Evolutionary conservation across 1,140 invertebrate genomes (phyloP).

Genomic region (Trinorchestia longiramus): DNA sequence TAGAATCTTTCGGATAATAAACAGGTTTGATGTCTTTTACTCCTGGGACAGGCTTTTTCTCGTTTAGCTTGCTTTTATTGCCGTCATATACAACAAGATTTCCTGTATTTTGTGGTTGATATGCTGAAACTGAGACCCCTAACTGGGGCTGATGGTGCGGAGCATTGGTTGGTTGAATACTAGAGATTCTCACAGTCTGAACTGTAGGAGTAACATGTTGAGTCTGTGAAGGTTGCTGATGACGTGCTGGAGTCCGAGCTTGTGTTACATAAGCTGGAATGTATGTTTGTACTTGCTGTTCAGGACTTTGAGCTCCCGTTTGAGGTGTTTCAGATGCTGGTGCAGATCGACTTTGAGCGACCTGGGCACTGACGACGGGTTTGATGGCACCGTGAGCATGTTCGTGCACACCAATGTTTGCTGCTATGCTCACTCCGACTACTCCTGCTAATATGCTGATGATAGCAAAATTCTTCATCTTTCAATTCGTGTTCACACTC

Average conservation of each 20-base stretch:
- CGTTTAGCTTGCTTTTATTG: not conserved
- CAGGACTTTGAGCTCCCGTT: not conserved
- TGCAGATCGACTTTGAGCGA: conserved; percentile 19
- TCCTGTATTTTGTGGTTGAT: conserved; percentile 14
- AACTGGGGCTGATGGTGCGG: not conserved
- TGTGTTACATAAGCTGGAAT: not conserved
- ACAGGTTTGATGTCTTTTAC: conserved; percentile 13
- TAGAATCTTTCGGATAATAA: conserved; percentile 39
- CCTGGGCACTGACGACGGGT: not conserved
- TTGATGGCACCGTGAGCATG: not conserved
- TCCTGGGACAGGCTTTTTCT: conserved; percentile 29
- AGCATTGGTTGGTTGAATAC: not conserved
- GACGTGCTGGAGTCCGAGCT: not conserved
- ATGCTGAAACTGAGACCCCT: not conserved
- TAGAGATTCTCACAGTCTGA: not conserved
- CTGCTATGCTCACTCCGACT: not conserved
- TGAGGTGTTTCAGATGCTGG: not conserved
- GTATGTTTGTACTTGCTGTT: not conserved
- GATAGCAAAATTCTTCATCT: not conserved
- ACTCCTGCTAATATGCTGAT: not conserved
- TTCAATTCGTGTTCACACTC: not conserved
- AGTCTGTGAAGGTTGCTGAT: not conserved
- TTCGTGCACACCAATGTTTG: not conserved
- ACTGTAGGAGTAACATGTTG: not conserved
- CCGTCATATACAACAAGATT: not conserved